Evolutionary conservation across 2,797 vertebrate genomes (phyloP).

Genomic region (Sebastes paucispinis): DNA sequence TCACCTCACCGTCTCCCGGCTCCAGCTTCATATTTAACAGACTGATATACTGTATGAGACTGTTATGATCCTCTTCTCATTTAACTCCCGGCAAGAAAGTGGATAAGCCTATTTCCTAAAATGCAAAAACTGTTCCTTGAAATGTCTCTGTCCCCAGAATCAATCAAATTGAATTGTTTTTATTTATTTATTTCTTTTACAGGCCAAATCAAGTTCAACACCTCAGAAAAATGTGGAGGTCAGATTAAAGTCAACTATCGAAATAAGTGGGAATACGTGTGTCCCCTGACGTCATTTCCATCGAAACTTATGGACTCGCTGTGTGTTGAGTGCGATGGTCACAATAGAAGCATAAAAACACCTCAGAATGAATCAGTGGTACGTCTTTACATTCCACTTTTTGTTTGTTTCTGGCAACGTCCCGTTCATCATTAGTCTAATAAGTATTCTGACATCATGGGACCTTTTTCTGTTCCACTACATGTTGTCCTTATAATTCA

Average conservation of each 20-base stretch:
- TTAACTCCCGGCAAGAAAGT: background rate
- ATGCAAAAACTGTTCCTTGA: background rate
- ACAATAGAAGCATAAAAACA: accelerated
- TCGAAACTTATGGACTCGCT: accelerated
- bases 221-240: conserved; percentile 38
- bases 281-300: accelerated
- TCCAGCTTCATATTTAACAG: too few species aligned
- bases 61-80: too few species aligned
- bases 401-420: background rate
- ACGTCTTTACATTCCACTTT: accelerated
- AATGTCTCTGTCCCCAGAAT: background rate
- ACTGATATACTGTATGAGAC: too few species aligned
- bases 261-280: background rate
- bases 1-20: background rate
- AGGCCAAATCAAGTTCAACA: background rate
- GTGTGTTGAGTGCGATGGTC: accelerated
- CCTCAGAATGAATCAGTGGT: accelerated
- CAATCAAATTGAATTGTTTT: background rate
- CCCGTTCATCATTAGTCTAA: background rate
- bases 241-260: background rate
- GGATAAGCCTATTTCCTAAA: background rate
- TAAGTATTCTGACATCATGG: background rate
- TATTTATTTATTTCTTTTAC: background rate
- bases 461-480: background rate
- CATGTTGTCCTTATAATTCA: background rate